These are phyloP conservation scores for Gobiocypris rarus DNA, from an alignment of 2,113 vertebrate genomes.

Conservation along the genomic window DNA sequence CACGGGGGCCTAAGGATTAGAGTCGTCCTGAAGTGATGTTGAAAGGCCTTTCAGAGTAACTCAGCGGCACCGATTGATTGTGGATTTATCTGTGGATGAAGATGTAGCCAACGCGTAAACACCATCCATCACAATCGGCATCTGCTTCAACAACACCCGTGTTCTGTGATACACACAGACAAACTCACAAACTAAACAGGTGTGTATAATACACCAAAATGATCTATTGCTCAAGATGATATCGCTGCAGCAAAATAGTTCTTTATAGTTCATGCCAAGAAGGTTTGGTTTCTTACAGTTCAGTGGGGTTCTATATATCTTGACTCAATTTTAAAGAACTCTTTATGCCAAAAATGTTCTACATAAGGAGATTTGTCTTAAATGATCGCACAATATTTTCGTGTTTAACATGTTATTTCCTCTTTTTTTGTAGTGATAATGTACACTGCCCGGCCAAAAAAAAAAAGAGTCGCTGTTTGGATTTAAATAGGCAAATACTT, in stretches of 20 bases:
- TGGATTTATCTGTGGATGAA: not conserved
- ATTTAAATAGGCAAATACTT: too few species aligned
- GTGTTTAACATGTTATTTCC: too few species aligned
- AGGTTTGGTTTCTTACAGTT: not conserved
- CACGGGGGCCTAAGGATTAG: not conserved
- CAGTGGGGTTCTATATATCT: too few species aligned
- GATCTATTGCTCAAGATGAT: not conserved
- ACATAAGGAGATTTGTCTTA: too few species aligned
- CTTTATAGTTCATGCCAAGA: not conserved
- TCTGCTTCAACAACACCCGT: not conserved
- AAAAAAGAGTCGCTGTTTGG: too few species aligned
- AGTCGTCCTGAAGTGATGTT: not conserved
- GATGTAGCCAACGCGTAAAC: not conserved
- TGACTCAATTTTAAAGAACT: too few species aligned
- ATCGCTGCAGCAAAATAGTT: not conserved
- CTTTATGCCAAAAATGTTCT: too few species aligned
- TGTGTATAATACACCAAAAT: not conserved
- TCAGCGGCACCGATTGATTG: not conserved
- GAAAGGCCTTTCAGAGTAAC: not conserved
- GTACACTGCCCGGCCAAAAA: too few species aligned
- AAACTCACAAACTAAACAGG: not conserved
- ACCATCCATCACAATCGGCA: slow-evolving; percentile 22
- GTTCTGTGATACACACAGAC: slow-evolving; percentile 3
- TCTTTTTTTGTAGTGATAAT: too few species aligned
- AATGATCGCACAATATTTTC: too few species aligned